A percentile compares a stretch with the other conserved stretches of the same genome.
phyloP scores from a whole-genome alignment of 2,797 vertebrate species.

The Sebastolobus alascanus region DNA sequence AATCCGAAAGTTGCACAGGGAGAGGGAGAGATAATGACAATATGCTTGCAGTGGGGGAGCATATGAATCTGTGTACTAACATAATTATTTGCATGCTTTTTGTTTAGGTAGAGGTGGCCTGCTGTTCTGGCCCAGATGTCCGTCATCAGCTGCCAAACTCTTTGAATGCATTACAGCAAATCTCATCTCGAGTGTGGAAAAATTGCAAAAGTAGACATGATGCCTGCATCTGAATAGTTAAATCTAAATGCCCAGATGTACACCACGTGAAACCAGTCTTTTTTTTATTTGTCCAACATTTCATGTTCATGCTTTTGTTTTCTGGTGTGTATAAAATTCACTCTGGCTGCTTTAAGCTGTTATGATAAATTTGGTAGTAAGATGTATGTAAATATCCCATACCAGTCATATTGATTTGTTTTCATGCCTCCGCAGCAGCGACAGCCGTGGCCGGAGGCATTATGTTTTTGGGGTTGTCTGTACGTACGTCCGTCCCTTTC shows the following conservation, averaged over 20 bases:
- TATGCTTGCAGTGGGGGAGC: slow-evolving; percentile 70
- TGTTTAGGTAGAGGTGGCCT: slow-evolving; percentile 68
- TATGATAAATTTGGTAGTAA: neutral
- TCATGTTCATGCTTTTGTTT: neutral
- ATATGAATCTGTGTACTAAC: slow-evolving; percentile 64
- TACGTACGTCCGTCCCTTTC: too few relatives aligned
- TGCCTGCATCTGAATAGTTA: slow-evolving; percentile 4
- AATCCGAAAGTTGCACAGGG: slow-evolving; percentile 58
- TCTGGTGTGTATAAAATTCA: neutral
- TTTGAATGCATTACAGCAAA: slow-evolving; percentile 31
- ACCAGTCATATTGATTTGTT: neutral
- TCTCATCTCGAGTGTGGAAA: slow-evolving; percentile 22
- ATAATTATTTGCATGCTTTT: slow-evolving; percentile 72
- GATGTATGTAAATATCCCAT: neutral
- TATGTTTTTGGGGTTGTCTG: neutral
- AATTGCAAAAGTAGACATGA: slow-evolving; percentile 24
- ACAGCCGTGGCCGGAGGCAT: neutral
- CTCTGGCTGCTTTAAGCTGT: neutral
- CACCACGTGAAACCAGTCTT: neutral
- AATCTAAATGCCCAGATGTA: slow-evolving; percentile 7
- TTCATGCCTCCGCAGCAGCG: neutral
- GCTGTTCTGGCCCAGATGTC: slow-evolving; percentile 76
- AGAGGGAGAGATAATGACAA: slow-evolving; percentile 71
- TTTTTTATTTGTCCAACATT: slow-evolving; percentile 20
- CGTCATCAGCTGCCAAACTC: slow-evolving; percentile 61